A percentile compares a stretch with the other conserved stretches of the same genome.
Evolutionary conservation across 1,140 invertebrate genomes (phyloP).

Genomic region (Diprion similis): DNA sequence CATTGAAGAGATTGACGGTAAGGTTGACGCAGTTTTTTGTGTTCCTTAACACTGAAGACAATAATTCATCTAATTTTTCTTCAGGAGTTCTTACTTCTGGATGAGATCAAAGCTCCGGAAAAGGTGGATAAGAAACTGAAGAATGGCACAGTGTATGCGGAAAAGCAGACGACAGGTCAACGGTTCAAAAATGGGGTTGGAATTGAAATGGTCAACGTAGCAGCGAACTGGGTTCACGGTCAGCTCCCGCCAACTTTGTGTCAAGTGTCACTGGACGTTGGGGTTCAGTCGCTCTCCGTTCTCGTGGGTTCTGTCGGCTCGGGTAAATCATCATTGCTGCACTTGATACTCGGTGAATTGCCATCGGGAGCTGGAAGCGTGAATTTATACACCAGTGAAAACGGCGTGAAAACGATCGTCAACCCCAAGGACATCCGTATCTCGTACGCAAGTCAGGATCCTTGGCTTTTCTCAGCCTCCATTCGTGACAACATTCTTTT

Average conservation of each 20-base stretch:
- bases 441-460: conserved; percentile 78
- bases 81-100: too few relatives aligned
- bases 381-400: conserved; percentile 26
- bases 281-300: conserved; percentile 72
- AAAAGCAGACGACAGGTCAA: background rate
- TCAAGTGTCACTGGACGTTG: conserved; percentile 69
- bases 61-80: too few relatives aligned
- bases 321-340: conserved; percentile 79
- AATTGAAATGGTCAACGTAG: conserved; percentile 33
- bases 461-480: conserved; percentile 77
- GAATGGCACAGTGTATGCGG: background rate
- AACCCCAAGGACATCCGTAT: conserved; percentile 63
- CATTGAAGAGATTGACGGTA: conserved; percentile 66
- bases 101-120: too few relatives aligned
- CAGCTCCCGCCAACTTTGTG: conserved; percentile 61
- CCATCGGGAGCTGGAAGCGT: conserved; percentile 69
- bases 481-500: conserved; percentile 84
- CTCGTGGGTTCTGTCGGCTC: conserved; percentile 81
- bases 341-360: conserved; percentile 76
- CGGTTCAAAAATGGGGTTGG: background rate
- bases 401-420: conserved; percentile 22
- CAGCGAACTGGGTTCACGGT: conserved; percentile 52
- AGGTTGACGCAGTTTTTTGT: background rate
- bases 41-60: too few relatives aligned
- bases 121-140: background rate